Percentiles rank a stretch among this genome's conserved stretches.
phyloP scores from a whole-genome alignment of 2,113 vertebrate species.

The Gymnogyps californianus region DNA sequence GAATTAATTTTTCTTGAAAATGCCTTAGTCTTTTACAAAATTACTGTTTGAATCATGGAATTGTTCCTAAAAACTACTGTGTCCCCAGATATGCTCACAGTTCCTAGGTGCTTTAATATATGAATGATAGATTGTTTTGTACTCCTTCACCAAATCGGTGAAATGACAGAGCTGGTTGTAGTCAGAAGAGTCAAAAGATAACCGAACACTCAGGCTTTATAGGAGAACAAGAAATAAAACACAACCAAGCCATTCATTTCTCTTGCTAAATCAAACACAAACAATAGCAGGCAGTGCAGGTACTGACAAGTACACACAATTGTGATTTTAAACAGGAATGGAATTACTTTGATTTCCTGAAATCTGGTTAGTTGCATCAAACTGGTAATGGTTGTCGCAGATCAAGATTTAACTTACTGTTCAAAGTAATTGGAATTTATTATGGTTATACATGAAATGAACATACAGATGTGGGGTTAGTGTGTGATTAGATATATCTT shows the following conservation, averaged over 20 bases:
- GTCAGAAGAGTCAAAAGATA: background rate
- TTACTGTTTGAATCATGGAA: background rate
- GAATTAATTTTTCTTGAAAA: background rate
- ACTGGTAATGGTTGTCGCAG: background rate
- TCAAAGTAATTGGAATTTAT: background rate
- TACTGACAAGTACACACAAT: background rate
- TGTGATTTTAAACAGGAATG: background rate
- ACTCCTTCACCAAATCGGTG: background rate
- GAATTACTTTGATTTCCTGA: background rate
- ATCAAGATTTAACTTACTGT: background rate
- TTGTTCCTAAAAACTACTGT: background rate
- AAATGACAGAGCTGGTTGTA: background rate
- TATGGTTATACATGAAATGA: background rate
- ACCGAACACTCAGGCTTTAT: background rate
- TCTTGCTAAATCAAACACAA: background rate
- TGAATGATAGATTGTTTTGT: background rate
- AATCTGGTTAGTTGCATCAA: background rate
- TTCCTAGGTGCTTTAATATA: background rate
- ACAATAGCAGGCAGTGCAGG: background rate
- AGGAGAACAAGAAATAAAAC: background rate
- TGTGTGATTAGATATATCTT: fast-evolving
- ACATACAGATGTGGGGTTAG: background rate
- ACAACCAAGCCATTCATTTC: background rate
- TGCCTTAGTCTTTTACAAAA: background rate
- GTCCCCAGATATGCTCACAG: background rate